Evolutionary conservation across 1,140 invertebrate species (phyloP), one percentile per base, ranked within the genome.

Genomic region (Caenorhabditis tropicalis): DNA sequence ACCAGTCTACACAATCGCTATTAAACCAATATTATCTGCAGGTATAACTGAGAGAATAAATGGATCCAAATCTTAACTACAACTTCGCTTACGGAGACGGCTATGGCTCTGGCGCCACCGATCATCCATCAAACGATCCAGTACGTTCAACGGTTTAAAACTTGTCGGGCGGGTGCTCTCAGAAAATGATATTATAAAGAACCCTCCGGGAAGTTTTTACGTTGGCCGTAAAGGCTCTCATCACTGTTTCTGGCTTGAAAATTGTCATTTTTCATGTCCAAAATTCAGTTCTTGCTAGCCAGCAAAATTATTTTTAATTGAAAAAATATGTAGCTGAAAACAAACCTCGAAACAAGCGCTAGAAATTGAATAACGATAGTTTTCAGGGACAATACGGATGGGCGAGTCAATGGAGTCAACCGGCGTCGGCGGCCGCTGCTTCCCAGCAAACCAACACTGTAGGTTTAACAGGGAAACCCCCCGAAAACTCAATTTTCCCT

Each of bases 61-160:
- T 74, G 65, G 65, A 74, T 74, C 65, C 33, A n/a, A 43, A 74
- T 74, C 65, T 46, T 21, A 74, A 74, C 65, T 74, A 43, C 65
- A 74, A 74, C 65, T 74, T 46, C 36, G n/a, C 19, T 24, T 74
- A 74, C n/a, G 36, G 65, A 24, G 36, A 74, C 21, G 24, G 9
- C 65, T 74, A 74, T 58, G 56, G 56, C 65, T 74, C 65, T 74
- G 65, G 33, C 65, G 7, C 65, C 36, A 36, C n/a, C n/a, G n/a
- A n/a, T n/a, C n/a, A 43, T 43, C 36, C 27, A 10, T 36, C 65
- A 33, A 74, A 31, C 65, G 65, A 74, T 74, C n/a, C 65, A 16
- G 65, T 74, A 74, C 65, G 65, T 74, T 46, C n/a, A 65, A 65
- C 58, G 48, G 15, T n/a, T 36, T n/a, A 33, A 74, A 74, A 74